Base-by-base conservation (phyloP, 1,140 invertebrate genomes). In the Musca domestica region DNA sequence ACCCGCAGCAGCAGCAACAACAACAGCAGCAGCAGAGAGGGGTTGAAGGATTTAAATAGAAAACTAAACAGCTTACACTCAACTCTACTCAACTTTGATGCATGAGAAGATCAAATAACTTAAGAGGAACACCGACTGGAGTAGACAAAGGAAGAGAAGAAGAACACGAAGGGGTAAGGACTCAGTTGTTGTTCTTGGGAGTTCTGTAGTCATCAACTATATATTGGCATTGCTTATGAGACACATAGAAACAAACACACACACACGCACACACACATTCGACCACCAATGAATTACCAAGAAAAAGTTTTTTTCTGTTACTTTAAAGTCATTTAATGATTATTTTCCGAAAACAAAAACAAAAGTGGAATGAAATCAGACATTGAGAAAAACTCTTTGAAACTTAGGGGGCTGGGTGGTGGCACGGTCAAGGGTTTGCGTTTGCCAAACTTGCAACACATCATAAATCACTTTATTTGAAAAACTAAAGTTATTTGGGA, bases 401-500 rank as follows among this genome's bases (percentile, higher is more conserved):
- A 41, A 41, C 5, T 41, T 41, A 10, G 10, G 34, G 12, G 34
- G 4, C 34, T 5, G 12, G 34, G 4, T 10, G 12, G 34, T 41
- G 10, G 34, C 15, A 20, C n/a, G 3, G 23, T 25, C 3, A 54
- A 22, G 34, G 56, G 19, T 58, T 41, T 5, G 12, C 34, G 12
- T 41, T 41, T 41, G 34, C 34, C 34, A 41, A 61, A 61, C 56
- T 61, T 61, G 17, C 17, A 61, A 34, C 56, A 61, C 56, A 61
- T 61, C 56, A 61, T 61, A 61, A 61, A 61, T 61, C 56, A 61
- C 56, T 61, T 61, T 58, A 34, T 34, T 61, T 61, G 15, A 2
- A 61, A 61, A 61, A 61, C 56, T 61, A 61, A 61, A 61, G 27
- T 61, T 41, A 61, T 61, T 61, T 61, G 19, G 9, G 27, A 34